A percentile compares a stretch with the other conserved stretches of the same genome.
Conservation (phyloP, 1,140 invertebrate genomes). For the Anastrepha ludens region DNA sequence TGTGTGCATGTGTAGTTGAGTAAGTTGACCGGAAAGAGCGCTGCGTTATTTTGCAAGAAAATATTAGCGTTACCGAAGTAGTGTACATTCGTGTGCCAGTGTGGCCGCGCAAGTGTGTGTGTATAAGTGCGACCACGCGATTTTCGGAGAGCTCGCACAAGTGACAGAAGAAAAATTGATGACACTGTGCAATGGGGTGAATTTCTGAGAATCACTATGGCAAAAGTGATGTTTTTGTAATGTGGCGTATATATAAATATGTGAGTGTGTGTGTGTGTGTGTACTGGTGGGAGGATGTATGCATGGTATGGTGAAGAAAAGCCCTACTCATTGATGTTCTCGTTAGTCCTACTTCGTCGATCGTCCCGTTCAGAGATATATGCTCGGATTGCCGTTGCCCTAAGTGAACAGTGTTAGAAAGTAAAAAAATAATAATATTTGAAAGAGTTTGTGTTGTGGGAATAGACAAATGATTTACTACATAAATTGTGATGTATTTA, state of each 20-base stretch:
- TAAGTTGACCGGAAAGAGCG: constrained; percentile 25
- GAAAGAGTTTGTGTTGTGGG: not conserved
- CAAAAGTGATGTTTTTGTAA: constrained; percentile 16
- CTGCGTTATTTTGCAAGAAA: not conserved
- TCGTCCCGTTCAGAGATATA: constrained; percentile 69
- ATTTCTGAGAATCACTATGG: constrained; percentile 22
- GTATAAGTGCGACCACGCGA: not conserved
- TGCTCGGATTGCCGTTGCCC: constrained; percentile 26
- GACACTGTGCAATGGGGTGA: not conserved
- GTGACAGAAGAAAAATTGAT: not conserved
- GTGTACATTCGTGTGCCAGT: not conserved
- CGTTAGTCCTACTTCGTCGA: constrained; percentile 69
- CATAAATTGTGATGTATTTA: not conserved
- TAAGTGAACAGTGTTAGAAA: constrained; percentile 2
- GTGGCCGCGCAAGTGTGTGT: not conserved
- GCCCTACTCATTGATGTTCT: not conserved
- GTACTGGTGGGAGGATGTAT: not conserved
- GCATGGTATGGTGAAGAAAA: not conserved
- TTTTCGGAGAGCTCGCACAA: not conserved
- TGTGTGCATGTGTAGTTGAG: not conserved
- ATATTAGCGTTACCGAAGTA: not conserved
- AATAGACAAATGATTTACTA: not conserved
- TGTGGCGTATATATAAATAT: not conserved
- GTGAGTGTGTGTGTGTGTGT: not conserved
- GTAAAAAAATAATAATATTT: constrained; percentile 19